Percentiles rank a stretch among this genome's conserved stretches.
These are phyloP conservation scores for Caenorhabditis inopinata DNA, from an alignment of 1,140 invertebrate species.

Conservation along the genomic window DNA sequence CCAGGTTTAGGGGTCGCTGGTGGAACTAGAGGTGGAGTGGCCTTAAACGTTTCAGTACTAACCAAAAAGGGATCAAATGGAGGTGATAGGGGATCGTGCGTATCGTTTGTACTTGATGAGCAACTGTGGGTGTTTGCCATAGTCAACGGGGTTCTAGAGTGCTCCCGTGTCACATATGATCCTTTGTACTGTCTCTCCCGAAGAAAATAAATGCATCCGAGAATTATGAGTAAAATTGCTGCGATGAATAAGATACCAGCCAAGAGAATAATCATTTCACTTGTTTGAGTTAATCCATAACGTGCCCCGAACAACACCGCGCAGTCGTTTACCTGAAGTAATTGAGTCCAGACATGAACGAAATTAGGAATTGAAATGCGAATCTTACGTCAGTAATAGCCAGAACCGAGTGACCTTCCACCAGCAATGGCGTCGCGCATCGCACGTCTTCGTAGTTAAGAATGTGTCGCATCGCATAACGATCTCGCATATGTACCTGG, in stretches of 20 bases:
- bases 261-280: conserved; percentile 56
- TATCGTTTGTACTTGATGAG: conserved; percentile 14
- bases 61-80: conserved; percentile 28
- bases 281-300: conserved; percentile 61
- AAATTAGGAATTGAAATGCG: neutral
- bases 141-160: conserved; percentile 48
- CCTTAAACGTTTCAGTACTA: conserved; percentile 33
- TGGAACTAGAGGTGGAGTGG: conserved; percentile 34
- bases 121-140: conserved; percentile 34
- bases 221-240: conserved; percentile 49
- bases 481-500: conserved; percentile 35
- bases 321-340: conserved; percentile 60
- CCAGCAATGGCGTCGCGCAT: conserved; percentile 50
- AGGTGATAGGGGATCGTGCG: conserved; percentile 22
- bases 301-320: conserved; percentile 61
- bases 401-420: conserved; percentile 51
- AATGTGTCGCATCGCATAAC: conserved; percentile 40
- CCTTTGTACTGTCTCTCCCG: conserved; percentile 54
- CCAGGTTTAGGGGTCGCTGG: conserved; percentile 26
- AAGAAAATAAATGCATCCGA: conserved; percentile 53
- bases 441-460: conserved; percentile 55
- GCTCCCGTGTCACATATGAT: conserved; percentile 55
- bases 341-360: too few species aligned
- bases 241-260: conserved; percentile 52
- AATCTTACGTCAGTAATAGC: conserved; percentile 46